Evolutionary conservation across 2,113 vertebrate genomes (phyloP), one percentile per base, ranked within the genome.

Genomic region (Lophotis ruficrista): DNA sequence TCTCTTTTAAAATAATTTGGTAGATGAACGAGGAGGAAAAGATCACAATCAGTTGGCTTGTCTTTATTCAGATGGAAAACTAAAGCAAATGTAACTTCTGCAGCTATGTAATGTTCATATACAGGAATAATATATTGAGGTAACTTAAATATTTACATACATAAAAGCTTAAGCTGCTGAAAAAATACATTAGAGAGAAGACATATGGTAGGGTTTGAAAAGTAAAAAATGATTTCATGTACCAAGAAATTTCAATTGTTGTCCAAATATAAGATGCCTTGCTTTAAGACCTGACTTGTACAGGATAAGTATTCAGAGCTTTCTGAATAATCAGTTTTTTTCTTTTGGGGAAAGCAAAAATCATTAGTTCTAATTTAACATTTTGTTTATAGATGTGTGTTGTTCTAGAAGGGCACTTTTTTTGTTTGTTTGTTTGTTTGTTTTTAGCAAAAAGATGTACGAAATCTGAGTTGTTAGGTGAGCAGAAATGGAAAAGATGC

Each of bases 41-140:
- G 61, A 86, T 78, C 73, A 79, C 72, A 83, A 41, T 78, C 88
- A 77, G 14, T 11, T 61, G 48, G 22, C 62, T 96, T 97, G 91
- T 97, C 95, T 95, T 93, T 69, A 93, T 94, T 94, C 66, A 65
- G 64, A 56, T 45, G 38, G 79, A 64, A 91, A 83, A 57, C 45
- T 60, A 48, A 72, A 84, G 76, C 66, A 88, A 93, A 73, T 65
- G 69, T 94, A 94, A 78, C 92, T 93, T 71, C 65, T 68, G 35
- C 21, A 73, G 77, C 50, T 47, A 17, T 35, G 16, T 65, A 15
- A 19, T 69, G 72, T 14, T 76, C 62, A 1, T 35, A 13, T n/a
- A 4, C n/a, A 14, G 56, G 45, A 83, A 90, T 54, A 78, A 25
- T 35, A 33, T 30, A 17, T 7, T 35, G 68, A 86, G 13, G 57